Percentiles rank a stretch among this genome's conserved stretches.
phyloP scores from a whole-genome alignment of 2,797 vertebrate genomes.

The Propithecus deckenii region DNA sequence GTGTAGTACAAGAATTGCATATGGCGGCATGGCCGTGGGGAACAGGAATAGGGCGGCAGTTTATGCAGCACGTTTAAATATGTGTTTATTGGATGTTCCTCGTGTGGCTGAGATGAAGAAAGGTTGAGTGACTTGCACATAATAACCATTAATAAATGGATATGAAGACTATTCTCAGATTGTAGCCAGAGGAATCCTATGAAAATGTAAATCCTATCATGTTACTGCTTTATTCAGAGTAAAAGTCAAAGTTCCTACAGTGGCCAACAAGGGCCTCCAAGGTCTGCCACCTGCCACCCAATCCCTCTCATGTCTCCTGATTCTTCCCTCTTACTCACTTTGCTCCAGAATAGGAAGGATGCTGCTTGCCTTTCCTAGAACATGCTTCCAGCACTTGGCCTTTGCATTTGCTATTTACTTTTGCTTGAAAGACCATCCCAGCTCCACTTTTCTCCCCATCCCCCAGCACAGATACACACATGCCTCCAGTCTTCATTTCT shows the following conservation, averaged over 20 bases:
- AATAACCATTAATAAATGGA: background rate
- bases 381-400: too few species aligned
- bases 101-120: background rate
- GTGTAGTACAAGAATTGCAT: too few species aligned
- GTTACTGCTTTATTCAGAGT: background rate
- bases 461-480: background rate
- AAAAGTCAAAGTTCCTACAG: background rate
- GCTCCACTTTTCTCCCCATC: background rate
- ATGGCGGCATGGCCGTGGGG: fast-evolving
- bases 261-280: fast-evolving
- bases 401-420: background rate
- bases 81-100: background rate
- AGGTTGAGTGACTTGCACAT: background rate
- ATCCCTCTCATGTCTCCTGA: background rate
- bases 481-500: fast-evolving
- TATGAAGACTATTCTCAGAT: background rate
- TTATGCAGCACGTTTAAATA: background rate
- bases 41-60: fast-evolving
- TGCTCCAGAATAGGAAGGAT: background rate
- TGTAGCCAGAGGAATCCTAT: background rate
- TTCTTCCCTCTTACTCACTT: background rate
- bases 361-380: background rate
- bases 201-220: background rate
- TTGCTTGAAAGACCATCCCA: background rate
- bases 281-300: fast-evolving